Evolutionary conservation across 2,888 invertebrate genomes (phyloP).

Genomic region (Crioceris asparagi): DNA sequence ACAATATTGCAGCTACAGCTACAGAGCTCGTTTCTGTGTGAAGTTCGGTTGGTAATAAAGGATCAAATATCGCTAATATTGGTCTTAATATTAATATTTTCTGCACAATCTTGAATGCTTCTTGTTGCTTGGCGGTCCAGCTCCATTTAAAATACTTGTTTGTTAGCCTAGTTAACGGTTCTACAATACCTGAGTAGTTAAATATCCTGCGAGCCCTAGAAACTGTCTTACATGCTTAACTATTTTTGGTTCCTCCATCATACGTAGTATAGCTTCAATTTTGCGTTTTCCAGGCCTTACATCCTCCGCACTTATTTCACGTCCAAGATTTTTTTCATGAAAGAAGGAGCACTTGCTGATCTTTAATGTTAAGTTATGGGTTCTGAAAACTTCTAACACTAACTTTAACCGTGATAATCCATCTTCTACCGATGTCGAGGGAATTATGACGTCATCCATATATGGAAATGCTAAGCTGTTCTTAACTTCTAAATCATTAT

Average conservation of each 20-base stretch:
- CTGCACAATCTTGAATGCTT: conserved; percentile 15
- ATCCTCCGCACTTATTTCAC: conserved; percentile 4
- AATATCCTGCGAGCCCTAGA: conserved; percentile 23
- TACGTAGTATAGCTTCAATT: conserved; percentile 15
- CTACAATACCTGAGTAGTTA: conserved; percentile 6
- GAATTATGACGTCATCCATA: neutral
- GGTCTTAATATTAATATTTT: conserved; percentile 16
- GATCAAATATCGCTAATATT: conserved; percentile 23
- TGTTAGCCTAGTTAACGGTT: conserved; percentile 10
- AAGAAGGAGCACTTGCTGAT: conserved; percentile 2
- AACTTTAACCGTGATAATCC: neutral
- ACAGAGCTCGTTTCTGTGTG: conserved; percentile 25
- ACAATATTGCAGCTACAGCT: conserved; percentile 24
- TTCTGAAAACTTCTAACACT: neutral
- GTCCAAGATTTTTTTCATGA: conserved; percentile 1
- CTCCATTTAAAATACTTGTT: conserved; percentile 7
- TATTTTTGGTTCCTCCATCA: conserved; percentile 16
- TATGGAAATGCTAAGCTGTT: neutral
- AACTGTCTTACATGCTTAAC: conserved; percentile 20
- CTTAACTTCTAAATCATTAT: neutral
- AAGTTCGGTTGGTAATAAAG: conserved; percentile 17
- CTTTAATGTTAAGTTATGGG: neutral
- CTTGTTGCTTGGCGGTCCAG: conserved; percentile 15
- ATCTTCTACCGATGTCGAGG: neutral
- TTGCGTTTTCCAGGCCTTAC: conserved; percentile 19